Conservation (phyloP, 1,140 invertebrate species). For the Drosophila novamexicana region DNA sequence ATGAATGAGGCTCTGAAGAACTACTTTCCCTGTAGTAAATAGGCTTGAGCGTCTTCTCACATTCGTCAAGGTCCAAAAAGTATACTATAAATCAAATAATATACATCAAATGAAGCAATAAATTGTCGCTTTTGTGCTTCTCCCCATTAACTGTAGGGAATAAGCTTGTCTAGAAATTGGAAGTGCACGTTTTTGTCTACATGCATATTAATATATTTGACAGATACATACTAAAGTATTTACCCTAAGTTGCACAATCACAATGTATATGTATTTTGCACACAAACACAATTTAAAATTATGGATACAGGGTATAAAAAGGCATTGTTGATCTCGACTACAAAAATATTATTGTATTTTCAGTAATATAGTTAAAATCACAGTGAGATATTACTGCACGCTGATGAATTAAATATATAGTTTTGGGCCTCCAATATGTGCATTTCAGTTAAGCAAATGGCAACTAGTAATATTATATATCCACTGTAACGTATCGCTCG, state of each 20-base stretch:
- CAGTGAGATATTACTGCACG: slow-evolving; percentile 81
- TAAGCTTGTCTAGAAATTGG: too few species aligned
- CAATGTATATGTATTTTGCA: slow-evolving; percentile 27
- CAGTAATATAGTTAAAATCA: slow-evolving; percentile 79
- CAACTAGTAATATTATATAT: slow-evolving; percentile 86
- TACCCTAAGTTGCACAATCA: slow-evolving; percentile 25
- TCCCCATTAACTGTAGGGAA: too few species aligned
- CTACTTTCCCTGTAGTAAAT: too few species aligned
- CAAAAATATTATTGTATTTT: slow-evolving; percentile 79
- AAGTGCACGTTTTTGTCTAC: not conserved
- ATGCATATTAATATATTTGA: slow-evolving; percentile 33
- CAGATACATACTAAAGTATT: slow-evolving; percentile 33
- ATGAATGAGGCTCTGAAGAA: too few species aligned
- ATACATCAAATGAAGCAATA: too few species aligned
- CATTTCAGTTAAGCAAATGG: slow-evolving; percentile 87
- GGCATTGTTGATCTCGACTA: slow-evolving; percentile 68
- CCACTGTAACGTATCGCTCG: slow-evolving; percentile 87
- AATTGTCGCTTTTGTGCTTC: too few species aligned
- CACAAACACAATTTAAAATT: slow-evolving; percentile 45
- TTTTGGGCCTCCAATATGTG: slow-evolving; percentile 86
- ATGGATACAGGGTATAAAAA: slow-evolving; percentile 55
- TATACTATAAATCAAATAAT: too few species aligned
- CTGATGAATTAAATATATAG: slow-evolving; percentile 85
- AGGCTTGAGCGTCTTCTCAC: too few species aligned
- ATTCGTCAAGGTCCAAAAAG: too few species aligned